Evolutionary conservation across 2,797 vertebrate species (phyloP).

Genomic region (Adelosebastes latens): DNA sequence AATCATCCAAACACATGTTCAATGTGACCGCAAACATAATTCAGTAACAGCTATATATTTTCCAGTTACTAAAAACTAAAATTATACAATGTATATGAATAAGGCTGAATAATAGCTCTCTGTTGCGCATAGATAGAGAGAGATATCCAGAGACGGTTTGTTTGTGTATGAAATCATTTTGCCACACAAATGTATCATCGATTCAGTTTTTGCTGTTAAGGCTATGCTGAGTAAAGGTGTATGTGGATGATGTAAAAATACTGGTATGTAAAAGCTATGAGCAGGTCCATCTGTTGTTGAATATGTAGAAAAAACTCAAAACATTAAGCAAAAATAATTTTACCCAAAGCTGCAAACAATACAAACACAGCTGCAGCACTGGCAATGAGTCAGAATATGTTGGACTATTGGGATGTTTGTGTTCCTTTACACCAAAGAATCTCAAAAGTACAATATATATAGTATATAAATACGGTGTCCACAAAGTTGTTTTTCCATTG

Average conservation of each 20-base stretch:
- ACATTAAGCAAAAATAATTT: constrained; percentile 27
- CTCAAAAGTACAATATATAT: background rate
- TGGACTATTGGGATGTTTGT: background rate
- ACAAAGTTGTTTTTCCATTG: background rate
- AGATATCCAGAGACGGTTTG: constrained; percentile 36
- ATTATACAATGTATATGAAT: constrained; percentile 45
- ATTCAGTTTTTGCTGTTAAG: constrained; percentile 71
- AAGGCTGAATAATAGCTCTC: constrained; percentile 48
- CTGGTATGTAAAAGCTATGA: constrained; percentile 62
- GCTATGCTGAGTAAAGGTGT: constrained; percentile 67
- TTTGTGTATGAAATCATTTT: constrained; percentile 34
- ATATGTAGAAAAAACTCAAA: constrained; percentile 38
- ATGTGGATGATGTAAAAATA: constrained; percentile 56
- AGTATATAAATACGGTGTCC: background rate
- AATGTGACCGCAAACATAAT: constrained; percentile 39
- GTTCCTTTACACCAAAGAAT: background rate
- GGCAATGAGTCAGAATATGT: background rate
- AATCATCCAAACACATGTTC: constrained; percentile 63
- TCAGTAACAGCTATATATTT: constrained; percentile 36
- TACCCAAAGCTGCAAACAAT: constrained; percentile 30
- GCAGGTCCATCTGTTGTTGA: constrained; percentile 70
- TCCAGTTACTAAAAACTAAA: constrained; percentile 43
- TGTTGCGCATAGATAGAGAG: constrained; percentile 22
- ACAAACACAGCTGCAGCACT: constrained; percentile 19
- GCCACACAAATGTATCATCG: constrained; percentile 24